Evolutionary conservation across 1,140 invertebrate species (phyloP).

Genomic region (Plodia interpunctella): DNA sequence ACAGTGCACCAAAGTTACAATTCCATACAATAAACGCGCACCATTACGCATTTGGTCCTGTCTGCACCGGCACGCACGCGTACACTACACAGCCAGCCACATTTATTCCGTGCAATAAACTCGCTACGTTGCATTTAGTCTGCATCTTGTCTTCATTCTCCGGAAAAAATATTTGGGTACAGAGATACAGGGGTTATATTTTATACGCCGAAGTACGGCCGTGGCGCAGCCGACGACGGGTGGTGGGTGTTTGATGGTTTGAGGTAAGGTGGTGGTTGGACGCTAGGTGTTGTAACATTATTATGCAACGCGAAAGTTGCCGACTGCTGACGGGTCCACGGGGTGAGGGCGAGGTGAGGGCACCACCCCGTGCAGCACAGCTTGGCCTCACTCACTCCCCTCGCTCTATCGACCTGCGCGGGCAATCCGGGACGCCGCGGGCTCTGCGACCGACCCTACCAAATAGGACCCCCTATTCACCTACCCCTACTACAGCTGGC

Average conservation of each 20-base stretch:
- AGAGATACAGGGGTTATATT: no score
- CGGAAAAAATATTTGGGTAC: no score
- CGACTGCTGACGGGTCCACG: conserved; percentile 30
- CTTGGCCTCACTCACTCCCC: conserved; percentile 74
- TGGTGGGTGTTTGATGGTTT: conserved; percentile 10
- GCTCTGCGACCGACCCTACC: conserved; percentile 53
- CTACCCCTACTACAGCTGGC: conserved; percentile 47
- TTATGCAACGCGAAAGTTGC: conserved; percentile 59
- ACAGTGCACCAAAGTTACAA: no score
- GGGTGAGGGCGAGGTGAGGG: conserved; percentile 52
- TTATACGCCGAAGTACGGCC: background rate
- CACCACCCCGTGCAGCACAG: conserved; percentile 53
- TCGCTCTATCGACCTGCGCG: conserved; percentile 69
- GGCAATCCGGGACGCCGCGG: conserved; percentile 52
- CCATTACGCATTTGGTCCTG: no score
- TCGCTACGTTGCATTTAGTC: no score
- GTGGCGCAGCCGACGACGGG: background rate
- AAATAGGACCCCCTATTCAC: conserved; percentile 57
- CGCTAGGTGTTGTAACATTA: conserved; percentile 45
- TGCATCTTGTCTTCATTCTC: no score
- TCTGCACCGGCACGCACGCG: no score
- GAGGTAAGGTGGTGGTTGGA: conserved; percentile 18
- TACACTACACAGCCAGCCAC: no score
- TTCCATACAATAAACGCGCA: no score
- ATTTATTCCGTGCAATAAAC: no score